Evolutionary conservation across 2,113 vertebrate genomes (phyloP).

Genomic region (Triplophysa tibetana): DNA sequence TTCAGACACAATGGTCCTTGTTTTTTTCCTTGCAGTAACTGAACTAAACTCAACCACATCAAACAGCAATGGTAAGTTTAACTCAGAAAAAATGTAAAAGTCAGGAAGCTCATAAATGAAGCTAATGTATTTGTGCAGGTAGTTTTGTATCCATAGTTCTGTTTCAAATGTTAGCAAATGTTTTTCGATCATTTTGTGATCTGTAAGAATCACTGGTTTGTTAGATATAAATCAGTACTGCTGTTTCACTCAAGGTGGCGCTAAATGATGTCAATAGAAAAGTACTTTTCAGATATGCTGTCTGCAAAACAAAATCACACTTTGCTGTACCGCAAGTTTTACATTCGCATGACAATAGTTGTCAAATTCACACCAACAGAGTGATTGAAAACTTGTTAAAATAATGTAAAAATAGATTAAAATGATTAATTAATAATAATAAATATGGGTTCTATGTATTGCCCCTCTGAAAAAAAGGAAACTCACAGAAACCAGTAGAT

Average conservation of each 20-base stretch:
- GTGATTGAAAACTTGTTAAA: too few species aligned
- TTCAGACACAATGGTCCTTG: conserved; percentile 75
- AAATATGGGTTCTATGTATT: too few species aligned
- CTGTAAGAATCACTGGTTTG: neutral
- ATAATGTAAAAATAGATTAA: too few species aligned
- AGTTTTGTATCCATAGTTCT: neutral
- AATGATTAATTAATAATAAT: too few species aligned
- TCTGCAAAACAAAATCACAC: too few species aligned
- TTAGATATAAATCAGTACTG: neutral
- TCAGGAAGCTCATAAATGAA: too few species aligned
- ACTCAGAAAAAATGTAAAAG: neutral
- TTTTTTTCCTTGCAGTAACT: conserved; percentile 69
- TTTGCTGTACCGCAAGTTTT: too few species aligned
- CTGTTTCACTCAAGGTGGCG: neutral
- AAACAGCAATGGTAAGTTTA: conserved; percentile 51
- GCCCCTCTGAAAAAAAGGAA: too few species aligned
- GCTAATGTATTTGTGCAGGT: neutral
- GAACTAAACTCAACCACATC: conserved; percentile 56
- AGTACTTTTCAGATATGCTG: neutral
- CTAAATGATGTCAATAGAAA: neutral
- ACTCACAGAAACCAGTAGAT: too few species aligned
- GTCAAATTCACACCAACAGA: too few species aligned
- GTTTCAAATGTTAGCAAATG: too few species aligned
- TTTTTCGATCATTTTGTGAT: neutral
- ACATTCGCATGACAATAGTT: too few species aligned